phyloP scores from a whole-genome alignment of 2,113 vertebrate genomes.

The Callipepla californica region DNA sequence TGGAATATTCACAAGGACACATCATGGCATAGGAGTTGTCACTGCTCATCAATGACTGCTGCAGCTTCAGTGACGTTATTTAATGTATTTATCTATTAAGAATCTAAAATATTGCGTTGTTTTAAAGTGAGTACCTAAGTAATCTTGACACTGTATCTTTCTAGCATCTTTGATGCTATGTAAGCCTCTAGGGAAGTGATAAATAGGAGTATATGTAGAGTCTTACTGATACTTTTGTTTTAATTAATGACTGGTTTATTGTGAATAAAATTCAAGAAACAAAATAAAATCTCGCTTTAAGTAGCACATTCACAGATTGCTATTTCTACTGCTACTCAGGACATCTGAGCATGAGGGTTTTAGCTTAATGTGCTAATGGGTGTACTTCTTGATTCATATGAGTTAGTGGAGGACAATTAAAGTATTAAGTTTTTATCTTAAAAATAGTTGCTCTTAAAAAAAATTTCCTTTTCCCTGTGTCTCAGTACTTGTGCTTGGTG shows the following conservation, averaged over 20 bases:
- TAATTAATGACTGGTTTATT: background rate
- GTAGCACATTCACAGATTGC: accelerated
- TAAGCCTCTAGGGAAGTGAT: background rate
- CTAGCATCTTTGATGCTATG: background rate
- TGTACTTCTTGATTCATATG: background rate
- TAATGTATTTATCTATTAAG: background rate
- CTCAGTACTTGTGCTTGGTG: background rate
- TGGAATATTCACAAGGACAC: background rate
- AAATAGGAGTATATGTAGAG: background rate
- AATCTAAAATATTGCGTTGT: background rate
- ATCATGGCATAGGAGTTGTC: background rate
- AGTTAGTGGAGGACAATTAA: no score
- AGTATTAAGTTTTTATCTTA: background rate
- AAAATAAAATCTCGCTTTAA: background rate
- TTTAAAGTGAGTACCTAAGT: background rate
- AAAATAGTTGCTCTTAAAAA: background rate
- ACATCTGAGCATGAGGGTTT: accelerated
- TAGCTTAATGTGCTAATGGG: background rate
- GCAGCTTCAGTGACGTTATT: background rate
- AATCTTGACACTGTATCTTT: background rate
- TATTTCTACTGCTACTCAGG: background rate
- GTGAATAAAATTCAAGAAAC: background rate
- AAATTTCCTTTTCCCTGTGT: background rate
- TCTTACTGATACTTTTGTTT: background rate
- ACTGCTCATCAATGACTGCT: accelerated